phyloP scores from a whole-genome alignment of 2,797 vertebrate species.

The Gambusia yucatana region DNA sequence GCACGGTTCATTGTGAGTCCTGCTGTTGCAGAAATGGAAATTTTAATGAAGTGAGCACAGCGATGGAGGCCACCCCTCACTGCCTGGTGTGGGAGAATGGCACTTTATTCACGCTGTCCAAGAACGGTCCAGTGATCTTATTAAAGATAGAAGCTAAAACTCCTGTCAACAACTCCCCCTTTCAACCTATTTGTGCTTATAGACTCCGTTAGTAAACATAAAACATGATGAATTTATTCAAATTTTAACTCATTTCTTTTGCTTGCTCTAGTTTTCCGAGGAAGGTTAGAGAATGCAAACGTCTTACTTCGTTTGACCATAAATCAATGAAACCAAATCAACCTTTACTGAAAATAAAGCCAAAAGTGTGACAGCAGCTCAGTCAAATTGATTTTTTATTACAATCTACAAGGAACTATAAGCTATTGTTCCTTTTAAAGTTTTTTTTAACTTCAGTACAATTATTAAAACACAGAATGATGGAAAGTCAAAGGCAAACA shows the following conservation, averaged over 20 bases:
- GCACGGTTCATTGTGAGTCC: slow-evolving; percentile 57
- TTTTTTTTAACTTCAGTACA: background rate
- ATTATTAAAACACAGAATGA: background rate
- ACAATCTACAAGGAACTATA: background rate
- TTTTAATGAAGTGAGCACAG: slow-evolving; percentile 71
- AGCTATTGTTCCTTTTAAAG: background rate
- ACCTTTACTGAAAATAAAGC: background rate
- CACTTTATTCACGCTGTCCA: slow-evolving; percentile 43
- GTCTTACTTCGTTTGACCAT: background rate
- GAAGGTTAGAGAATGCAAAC: too few species aligned
- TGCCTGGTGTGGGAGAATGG: slow-evolving; percentile 32
- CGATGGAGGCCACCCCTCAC: slow-evolving; percentile 29
- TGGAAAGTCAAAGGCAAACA: background rate
- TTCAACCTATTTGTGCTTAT: slow-evolving; percentile 1
- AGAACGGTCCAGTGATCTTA: slow-evolving; percentile 58
- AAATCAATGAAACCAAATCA: background rate
- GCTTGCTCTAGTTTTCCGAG: background rate
- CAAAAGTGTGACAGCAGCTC: background rate
- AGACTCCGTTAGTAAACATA: background rate
- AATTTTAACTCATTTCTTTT: slow-evolving; percentile 12
- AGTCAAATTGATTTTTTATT: background rate
- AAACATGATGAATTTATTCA: slow-evolving; percentile 27
- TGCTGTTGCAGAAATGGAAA: slow-evolving; percentile 67
- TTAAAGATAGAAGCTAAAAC: slow-evolving; percentile 50
- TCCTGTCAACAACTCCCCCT: slow-evolving; percentile 11